Evolutionary conservation across 1,140 invertebrate species (phyloP).

Genomic region (Cryptotermes secundus): DNA sequence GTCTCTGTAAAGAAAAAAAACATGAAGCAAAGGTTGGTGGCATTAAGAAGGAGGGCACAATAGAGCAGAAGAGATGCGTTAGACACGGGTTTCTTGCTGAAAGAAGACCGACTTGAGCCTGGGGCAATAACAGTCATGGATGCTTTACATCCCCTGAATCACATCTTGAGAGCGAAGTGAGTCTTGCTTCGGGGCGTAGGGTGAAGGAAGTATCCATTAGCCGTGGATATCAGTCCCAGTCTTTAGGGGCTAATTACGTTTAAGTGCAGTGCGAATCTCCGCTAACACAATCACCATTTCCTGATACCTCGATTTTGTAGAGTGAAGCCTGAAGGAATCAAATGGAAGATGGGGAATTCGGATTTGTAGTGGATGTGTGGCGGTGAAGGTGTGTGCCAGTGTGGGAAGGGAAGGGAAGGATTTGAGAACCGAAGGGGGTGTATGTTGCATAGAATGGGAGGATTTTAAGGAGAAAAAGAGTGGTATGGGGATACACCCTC

Average conservation of each 20-base stretch:
- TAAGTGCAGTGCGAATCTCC: background rate
- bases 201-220: background rate
- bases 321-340: background rate
- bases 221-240: background rate
- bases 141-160: background rate
- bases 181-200: no score
- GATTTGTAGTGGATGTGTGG: background rate
- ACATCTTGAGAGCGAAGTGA: background rate
- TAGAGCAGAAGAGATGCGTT: no score
- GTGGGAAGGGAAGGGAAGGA: no score
- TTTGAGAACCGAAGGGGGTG: background rate
- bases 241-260: background rate
- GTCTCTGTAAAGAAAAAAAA: no score
- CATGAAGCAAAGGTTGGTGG: no score
- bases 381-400: no score
- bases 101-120: no score
- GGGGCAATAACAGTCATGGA: background rate
- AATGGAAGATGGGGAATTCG: background rate
- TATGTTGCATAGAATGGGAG: background rate
- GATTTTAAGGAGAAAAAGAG: background rate
- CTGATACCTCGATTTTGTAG: background rate
- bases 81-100: no score
- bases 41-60: no score
- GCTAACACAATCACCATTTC: conserved; percentile 12
- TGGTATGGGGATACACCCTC: background rate